Percentiles rank a stretch among this genome's conserved stretches.
Evolutionary conservation across 2,888 invertebrate genomes (phyloP).

Genomic region (Patella pellucida): DNA sequence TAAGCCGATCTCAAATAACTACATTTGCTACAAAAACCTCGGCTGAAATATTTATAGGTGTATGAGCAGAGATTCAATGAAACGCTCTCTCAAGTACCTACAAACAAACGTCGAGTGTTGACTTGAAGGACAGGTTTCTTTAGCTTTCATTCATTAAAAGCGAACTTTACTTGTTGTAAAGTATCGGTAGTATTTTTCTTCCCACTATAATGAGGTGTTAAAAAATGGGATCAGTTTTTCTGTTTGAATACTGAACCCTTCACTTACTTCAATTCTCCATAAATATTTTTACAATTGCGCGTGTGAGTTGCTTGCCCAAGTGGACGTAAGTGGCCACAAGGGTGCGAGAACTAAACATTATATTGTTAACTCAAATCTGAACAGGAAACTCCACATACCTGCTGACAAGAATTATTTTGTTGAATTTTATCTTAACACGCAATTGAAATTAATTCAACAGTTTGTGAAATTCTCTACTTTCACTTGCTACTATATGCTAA

Average conservation of each 20-base stretch:
- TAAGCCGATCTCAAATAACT: too few relatives aligned
- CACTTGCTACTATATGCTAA: too few relatives aligned
- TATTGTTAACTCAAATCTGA: too few relatives aligned
- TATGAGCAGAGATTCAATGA: background rate
- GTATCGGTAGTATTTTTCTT: background rate
- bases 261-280: background rate
- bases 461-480: too few relatives aligned
- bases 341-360: too few relatives aligned
- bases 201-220: background rate
- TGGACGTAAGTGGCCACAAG: background rate
- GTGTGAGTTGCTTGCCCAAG: background rate
- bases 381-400: too few relatives aligned
- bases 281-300: background rate
- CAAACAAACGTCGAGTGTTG: conserved; percentile 3
- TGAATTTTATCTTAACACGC: too few relatives aligned
- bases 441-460: too few relatives aligned
- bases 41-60: too few relatives aligned
- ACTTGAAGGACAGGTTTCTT: background rate
- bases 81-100: background rate
- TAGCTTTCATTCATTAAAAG: background rate
- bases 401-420: too few relatives aligned
- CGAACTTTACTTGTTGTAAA: background rate
- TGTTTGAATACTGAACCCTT: background rate
- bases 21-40: too few relatives aligned
- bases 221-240: background rate